phyloP scores from a whole-genome alignment of 2,113 vertebrate genomes.

The Sprattus sprattus region DNA sequence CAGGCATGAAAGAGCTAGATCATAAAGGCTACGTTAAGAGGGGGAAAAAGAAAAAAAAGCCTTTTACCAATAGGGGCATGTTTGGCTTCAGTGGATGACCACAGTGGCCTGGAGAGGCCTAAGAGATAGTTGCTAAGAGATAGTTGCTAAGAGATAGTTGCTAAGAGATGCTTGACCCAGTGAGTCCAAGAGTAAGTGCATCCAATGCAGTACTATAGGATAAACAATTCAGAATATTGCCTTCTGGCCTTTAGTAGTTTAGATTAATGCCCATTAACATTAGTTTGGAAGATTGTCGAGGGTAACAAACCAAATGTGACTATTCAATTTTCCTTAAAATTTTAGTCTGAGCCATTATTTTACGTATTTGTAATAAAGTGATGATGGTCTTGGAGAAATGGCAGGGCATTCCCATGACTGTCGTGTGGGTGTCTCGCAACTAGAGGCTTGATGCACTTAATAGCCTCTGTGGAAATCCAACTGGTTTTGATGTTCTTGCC shows the following conservation, averaged over 20 bases:
- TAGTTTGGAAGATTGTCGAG: neutral
- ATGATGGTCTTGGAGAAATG: neutral
- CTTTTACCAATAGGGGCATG: neutral
- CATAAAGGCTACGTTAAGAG: neutral
- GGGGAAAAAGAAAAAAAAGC: neutral
- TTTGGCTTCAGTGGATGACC: neutral
- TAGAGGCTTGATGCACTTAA: neutral
- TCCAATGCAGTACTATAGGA: neutral
- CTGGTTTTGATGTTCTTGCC: conserved; percentile 17
- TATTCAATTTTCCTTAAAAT: neutral
- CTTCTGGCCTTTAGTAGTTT: neutral
- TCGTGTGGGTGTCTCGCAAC: neutral
- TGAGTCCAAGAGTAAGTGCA: neutral
- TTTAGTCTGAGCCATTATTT: neutral
- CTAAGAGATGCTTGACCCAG: neutral
- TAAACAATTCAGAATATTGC: neutral
- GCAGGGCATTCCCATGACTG: neutral
- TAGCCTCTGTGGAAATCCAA: neutral
- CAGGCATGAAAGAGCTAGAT: neutral
- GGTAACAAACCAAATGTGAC: neutral
- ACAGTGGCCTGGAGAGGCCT: neutral
- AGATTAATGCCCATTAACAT: neutral
- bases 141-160: neutral
- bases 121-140: neutral
- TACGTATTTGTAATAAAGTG: neutral